Evolutionary conservation across 2,113 vertebrate genomes (phyloP), one percentile per base, ranked within the genome.

Genomic region (Gymnobelideus leadbeateri): DNA sequence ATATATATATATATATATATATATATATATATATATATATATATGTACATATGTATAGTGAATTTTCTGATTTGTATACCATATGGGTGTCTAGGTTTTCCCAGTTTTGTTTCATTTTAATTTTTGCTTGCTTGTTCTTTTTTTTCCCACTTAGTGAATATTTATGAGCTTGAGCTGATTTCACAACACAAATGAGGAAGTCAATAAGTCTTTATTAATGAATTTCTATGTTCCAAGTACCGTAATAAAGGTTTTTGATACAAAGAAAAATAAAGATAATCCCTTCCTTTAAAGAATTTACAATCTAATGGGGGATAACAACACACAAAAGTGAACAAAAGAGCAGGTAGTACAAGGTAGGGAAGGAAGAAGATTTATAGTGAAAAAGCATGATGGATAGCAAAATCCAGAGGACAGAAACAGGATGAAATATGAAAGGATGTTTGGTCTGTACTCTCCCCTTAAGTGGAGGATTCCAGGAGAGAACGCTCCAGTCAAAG

Each of bases 31-130:
- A n/a, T n/a, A n/a, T n/a, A n/a, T n/a, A n/a, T n/a, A n/a, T n/a
- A n/a, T n/a, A n/a, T n/a, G n/a, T n/a, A n/a, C n/a, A n/a, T n/a
- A n/a, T n/a, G n/a, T 95, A 94, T 31, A 8, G 25, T 51, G 11
- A 23, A 10, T 84, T 92, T 3, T 53, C 91, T 94, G 92, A 94
- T 95, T 97, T 94, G 96, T 52, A 96, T 93, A 92, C 92, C 95
- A 89, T 52, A 91, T 31, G 47, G 53, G 26, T 57, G 31, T 43
- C 7, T 84, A 2, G 12, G 6, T 84, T 43, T 21, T 23, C n/a
- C 31, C 16, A 3, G 37, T 19, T 77, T 84, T 2, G 4, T 37
- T 84, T 43, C 43, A 0, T n/a, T 77, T 3, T 49, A 4, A 4
- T 49, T n/a, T n/a, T 77, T 77, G 68, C 16, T 37, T 31, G 31